phyloP scores from a whole-genome alignment of 2,113 vertebrate species.

The Aphelocoma coerulescens region DNA sequence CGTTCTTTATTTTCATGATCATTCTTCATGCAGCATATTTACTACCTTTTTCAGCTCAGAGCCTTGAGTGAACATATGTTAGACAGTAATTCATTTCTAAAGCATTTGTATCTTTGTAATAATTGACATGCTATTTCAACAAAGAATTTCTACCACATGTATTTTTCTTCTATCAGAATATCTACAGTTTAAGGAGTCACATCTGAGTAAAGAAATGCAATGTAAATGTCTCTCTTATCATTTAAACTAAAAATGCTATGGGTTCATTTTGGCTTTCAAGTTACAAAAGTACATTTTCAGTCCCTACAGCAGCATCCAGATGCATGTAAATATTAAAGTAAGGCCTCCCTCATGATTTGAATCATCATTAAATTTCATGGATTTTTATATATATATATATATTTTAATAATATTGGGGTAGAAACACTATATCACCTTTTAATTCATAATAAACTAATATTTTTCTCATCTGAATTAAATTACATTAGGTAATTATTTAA shows the following conservation, averaged over 20 bases:
- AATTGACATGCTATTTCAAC: background rate
- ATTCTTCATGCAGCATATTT: background rate
- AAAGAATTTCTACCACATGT: background rate
- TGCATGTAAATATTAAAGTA: background rate
- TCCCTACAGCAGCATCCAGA: background rate
- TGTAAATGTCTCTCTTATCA: background rate
- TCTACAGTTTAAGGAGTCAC: background rate
- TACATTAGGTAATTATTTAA: background rate
- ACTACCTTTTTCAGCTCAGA: background rate
- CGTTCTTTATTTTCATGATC: background rate
- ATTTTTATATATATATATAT: too few species aligned
- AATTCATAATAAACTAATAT: background rate
- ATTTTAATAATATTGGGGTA: background rate
- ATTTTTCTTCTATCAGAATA: background rate
- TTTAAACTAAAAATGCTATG: background rate
- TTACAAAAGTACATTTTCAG: background rate
- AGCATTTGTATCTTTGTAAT: background rate
- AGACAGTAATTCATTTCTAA: background rate
- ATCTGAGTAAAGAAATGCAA: background rate
- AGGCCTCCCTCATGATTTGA: background rate
- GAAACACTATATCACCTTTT: background rate
- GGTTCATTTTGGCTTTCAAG: background rate
- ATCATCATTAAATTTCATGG: background rate
- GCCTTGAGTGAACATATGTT: background rate
- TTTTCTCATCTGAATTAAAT: background rate